Evolutionary conservation across 2,113 vertebrate genomes (phyloP), one percentile per base, ranked within the genome.

Genomic region (Stegastes partitus): DNA sequence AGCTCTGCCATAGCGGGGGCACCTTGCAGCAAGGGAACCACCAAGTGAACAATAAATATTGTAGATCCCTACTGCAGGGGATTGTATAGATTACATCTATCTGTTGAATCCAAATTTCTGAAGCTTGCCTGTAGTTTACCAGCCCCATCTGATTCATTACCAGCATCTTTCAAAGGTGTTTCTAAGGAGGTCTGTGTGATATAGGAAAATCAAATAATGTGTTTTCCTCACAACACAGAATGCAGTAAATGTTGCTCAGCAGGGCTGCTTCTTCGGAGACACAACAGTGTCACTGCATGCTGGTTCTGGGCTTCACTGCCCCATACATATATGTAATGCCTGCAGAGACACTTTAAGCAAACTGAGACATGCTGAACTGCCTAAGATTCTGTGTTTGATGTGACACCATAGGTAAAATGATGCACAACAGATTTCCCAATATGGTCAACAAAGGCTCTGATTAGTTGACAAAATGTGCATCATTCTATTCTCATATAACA

Each of bases 151-250:
- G 53, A 64, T 25, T 34, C 61, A 50, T 85, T 66, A 70, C 39
- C 42, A 11, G 44, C 71, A 53, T 63, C 14, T 44, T 62, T 69
- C 47, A 25, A 56, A 58, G 68, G 44, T 63, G 44, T 45, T 71
- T 53, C 55, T 59, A 12, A 63, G 22, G 21, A 65, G 31, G 23
- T 42, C 54, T 0, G 1, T 47, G 54, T 74, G 23, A 34, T 39
- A 42, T 44, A 39, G 53, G 62, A 65, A 81, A 83, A 71, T 75
- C 67, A 65, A 65, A 75, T 85, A 76, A 80, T 81, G 67, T 79
- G 55, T 77, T 85, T 82, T 65, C 67, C 45, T 62, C 51, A 21
- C 71, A 26, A 51, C 59, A 34, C 42, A n/a, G 53, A 72, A 67
- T 65, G 34, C 54, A 59, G 74, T 54, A 79, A 66, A 84, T 85